Evolutionary conservation across 2,888 invertebrate genomes (phyloP).

Genomic region (Drosophila suboccidentalis): DNA sequence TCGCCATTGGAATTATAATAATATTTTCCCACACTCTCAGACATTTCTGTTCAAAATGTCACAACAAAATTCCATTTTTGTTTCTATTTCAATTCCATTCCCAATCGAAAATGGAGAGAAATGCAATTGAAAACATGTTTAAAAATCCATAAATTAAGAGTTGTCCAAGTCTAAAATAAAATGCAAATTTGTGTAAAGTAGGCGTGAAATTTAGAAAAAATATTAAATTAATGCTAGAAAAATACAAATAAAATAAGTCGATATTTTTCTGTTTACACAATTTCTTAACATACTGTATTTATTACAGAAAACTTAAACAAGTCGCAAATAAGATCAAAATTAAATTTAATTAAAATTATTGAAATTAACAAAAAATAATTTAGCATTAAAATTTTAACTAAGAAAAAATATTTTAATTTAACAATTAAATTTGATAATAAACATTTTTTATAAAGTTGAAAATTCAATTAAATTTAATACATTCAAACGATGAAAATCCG

Average conservation of each 20-base stretch:
- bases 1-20: slow-evolving; percentile 23
- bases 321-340: no score
- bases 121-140: slow-evolving; percentile 67
- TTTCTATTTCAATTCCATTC: not conserved
- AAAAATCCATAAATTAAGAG: slow-evolving; percentile 74
- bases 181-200: slow-evolving; percentile 60
- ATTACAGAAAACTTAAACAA: no score
- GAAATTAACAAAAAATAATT: no score
- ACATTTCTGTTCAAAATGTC: slow-evolving; percentile 45
- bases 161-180: slow-evolving; percentile 49
- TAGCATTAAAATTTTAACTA: no score
- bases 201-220: not conserved
- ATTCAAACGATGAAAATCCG: slow-evolving; percentile 13
- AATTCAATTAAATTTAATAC: no score
- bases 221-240: no score
- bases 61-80: slow-evolving; percentile 31
- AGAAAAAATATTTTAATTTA: no score
- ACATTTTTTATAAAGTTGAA: not conserved
- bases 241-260: no score
- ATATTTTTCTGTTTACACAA: no score
- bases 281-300: no score
- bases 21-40: slow-evolving; percentile 71
- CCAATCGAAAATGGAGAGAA: slow-evolving; percentile 22
- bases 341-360: no score
- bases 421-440: no score